phyloP scores from a whole-genome alignment of 2,888 invertebrate species.

The Drosophila niveifrons region DNA sequence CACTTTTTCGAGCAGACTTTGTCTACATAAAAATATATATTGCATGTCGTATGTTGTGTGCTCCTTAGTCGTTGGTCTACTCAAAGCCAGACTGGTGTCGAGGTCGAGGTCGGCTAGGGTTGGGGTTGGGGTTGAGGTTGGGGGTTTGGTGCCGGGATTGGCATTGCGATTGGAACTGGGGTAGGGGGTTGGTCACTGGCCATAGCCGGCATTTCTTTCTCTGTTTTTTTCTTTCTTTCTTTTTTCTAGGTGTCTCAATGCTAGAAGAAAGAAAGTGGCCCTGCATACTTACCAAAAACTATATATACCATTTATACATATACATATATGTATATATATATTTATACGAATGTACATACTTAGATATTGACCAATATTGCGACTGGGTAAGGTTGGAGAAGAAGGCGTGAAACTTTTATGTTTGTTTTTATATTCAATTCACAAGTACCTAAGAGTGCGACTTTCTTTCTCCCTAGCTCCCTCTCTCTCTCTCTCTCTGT shows the following conservation, averaged over 20 bases:
- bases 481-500: not conserved
- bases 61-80: constrained; percentile 69
- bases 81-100: constrained; percentile 78
- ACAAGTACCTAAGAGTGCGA: constrained; percentile 61
- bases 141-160: constrained; percentile 7
- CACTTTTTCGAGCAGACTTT: constrained; percentile 82
- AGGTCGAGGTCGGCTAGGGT: constrained; percentile 53
- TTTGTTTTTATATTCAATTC: constrained; percentile 82
- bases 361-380: constrained; percentile 46
- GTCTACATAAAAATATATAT: constrained; percentile 82
- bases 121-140: constrained; percentile 9
- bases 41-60: constrained; percentile 71
- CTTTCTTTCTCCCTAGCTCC: not conserved
- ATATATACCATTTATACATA: constrained; percentile 18
- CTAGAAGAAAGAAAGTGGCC: constrained; percentile 50
- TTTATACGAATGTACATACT: not conserved
- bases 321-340: constrained; percentile 17
- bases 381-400: constrained; percentile 31
- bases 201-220: constrained; percentile 23
- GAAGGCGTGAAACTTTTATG: constrained; percentile 77
- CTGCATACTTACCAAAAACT: constrained; percentile 48
- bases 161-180: not conserved
- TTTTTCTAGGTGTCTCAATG: constrained; percentile 51
- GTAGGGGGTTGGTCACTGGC: constrained; percentile 46
- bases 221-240: not conserved